Base-by-base conservation (phyloP, 2,113 vertebrate genomes). In the Rhombomys opimus region DNA sequence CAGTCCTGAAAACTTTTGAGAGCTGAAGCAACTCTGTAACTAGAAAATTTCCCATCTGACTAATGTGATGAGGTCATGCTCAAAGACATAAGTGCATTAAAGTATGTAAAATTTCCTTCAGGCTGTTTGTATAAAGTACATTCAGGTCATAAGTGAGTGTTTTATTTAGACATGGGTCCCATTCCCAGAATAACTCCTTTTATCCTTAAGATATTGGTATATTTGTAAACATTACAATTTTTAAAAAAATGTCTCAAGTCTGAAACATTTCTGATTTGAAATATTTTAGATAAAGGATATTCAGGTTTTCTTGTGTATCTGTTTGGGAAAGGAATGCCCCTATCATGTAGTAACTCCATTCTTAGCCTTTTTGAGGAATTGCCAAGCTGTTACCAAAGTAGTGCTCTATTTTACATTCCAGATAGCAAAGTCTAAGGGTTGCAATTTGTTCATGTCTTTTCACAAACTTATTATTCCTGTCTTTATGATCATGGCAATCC, bases 341-440 rank as follows among this genome's bases (percentile, higher is more conserved):
- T 81, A 41, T 94, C 25, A 32, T 90, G 41, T 22, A 17, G 27
- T 63, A 90, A 84, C 50, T 89, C 20, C 72, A 14, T 85, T 11
- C 32, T 91, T 95, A 93, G 81, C 50, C 46, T 90, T 95, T 78
- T 87, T 92, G 67, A 87, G 73, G 52, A 93, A 87, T 3, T 93
- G 17, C 61, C 61, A 90, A 65, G 77, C 25, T 91, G 7, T 81
- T 89, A 80, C n/a, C 84, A 92, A 93, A 91, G 67, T 35, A 91
- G 46, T 78, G 2, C 2, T 77, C 38, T 52, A 80, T 96, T 97
- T 94, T 92, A 84, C 12, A 68, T 84, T 93, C 35, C 50, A 35
- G 72, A 30, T n/a, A 92, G 35, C 8, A 67, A 27, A 86, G 15
- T 78, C 50, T 93, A 61, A 87, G 30, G 17, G 32, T 90, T 65